phyloP scores from a whole-genome alignment of 2,888 invertebrate genomes.

The Selenia dentaria region DNA sequence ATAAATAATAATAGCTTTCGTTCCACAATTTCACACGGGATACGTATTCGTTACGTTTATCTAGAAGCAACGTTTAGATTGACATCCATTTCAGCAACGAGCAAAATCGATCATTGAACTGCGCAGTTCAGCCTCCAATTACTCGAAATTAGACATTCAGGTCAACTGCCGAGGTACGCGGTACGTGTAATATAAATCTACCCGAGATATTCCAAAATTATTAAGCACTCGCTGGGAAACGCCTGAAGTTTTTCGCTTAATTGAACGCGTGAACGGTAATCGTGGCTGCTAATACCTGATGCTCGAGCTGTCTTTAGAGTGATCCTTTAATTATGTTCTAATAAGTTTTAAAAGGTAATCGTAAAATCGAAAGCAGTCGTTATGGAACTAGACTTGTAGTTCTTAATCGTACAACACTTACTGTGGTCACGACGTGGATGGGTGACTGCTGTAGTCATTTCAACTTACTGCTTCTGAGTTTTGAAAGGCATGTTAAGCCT shows the following conservation, averaged over 20 bases:
- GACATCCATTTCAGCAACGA: slow-evolving; percentile 5
- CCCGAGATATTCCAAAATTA: slow-evolving; percentile 26
- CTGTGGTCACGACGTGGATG: too few species aligned
- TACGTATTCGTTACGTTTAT: not conserved
- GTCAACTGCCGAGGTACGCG: slow-evolving; percentile 24
- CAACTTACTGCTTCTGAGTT: too few species aligned
- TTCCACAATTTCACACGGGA: too few species aligned
- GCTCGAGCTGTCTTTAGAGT: not conserved
- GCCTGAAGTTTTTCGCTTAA: slow-evolving; percentile 20
- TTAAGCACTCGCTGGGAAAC: slow-evolving; percentile 22
- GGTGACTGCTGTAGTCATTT: too few species aligned
- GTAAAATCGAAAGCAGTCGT: too few species aligned
- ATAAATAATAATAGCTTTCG: too few species aligned
- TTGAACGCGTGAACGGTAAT: slow-evolving; percentile 19
- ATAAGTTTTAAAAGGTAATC: too few species aligned
- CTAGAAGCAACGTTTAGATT: slow-evolving; percentile 3
- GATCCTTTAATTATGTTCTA: not conserved
- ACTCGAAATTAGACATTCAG: slow-evolving; percentile 32
- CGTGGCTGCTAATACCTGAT: slow-evolving; percentile 1
- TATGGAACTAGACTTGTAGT: too few species aligned
- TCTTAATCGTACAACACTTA: too few species aligned
- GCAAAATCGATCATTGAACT: not conserved
- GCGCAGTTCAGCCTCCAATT: not conserved
- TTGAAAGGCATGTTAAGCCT: too few species aligned
- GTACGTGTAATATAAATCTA: slow-evolving; percentile 27